Evolutionary conservation across 2,797 vertebrate genomes (phyloP), one percentile per base, ranked within the genome.

Genomic region (Gorsachius magnificus): DNA sequence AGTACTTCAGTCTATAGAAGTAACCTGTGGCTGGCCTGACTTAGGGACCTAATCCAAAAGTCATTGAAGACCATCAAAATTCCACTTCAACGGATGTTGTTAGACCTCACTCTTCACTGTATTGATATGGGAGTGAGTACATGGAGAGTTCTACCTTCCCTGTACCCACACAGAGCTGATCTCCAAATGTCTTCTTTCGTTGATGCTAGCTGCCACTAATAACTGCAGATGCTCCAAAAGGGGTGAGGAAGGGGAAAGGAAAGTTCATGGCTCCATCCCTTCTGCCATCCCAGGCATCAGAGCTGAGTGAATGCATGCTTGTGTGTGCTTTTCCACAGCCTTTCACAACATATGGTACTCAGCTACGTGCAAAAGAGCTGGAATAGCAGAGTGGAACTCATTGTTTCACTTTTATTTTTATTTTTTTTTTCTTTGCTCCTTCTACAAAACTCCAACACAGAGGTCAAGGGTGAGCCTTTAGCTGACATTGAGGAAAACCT

Each of bases 31-130:
- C 92, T 92, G 72, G 89, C 76, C 84, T 80, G 61, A 78, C 11
- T 60, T 51, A 88, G 93, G 95, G 81, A 97, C 31, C 46, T 92
- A 94, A 81, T 95, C 96, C 96, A 97, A 97, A 83, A 94, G 33
- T 78, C 92, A 81, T 33, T 86, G 93, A 76, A 95, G 89, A 22
- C 57, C 45, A 48, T 96, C 83, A 69, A 94, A 96, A 89, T 93
- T 93, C 89, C 83, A 78, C n/a, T 85, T 53, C 41, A 68, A 51
- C 2, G 1, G 83, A 95, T 95, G 20, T 78, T 71, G 53, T 93
- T 57, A 48, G 84, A 75, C 72, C 38, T 87, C 51, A 33, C 24
- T 83, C 22, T 74, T 85, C 33, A 6, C 16, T 69, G 5, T 63
- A 29, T 17, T 1, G 3, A 41, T 77, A 41, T 1, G 21, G 51